phyloP scores from a whole-genome alignment of 1,140 invertebrate species.

The Pachypeltis micranthus region DNA sequence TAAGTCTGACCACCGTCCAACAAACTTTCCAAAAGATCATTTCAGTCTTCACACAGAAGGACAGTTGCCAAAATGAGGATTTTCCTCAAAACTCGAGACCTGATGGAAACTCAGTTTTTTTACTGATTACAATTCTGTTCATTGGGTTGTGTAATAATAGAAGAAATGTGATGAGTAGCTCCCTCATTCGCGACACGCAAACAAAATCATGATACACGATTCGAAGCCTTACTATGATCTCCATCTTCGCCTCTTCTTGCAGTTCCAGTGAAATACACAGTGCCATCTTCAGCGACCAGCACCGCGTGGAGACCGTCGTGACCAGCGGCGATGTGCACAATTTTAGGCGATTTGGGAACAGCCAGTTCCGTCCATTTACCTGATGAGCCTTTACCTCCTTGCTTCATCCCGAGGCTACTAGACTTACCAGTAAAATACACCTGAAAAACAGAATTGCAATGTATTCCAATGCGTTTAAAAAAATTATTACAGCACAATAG shows the following conservation, averaged over 20 bases:
- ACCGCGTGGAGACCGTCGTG: slow-evolving; percentile 88
- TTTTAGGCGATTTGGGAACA: slow-evolving; percentile 61
- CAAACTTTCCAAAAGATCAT: no score
- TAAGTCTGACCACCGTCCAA: no score
- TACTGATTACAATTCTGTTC: no score
- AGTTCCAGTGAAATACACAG: slow-evolving; percentile 75
- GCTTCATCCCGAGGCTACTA: slow-evolving; percentile 59
- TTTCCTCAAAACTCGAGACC: no score
- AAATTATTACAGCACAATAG: not conserved
- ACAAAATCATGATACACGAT: no score
- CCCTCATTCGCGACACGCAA: no score
- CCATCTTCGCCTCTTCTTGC: slow-evolving; percentile 90
- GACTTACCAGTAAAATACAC: slow-evolving; percentile 69
- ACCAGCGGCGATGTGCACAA: slow-evolving; percentile 70
- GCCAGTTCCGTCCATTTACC: slow-evolving; percentile 62
- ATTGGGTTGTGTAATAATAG: no score
- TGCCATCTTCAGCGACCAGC: slow-evolving; percentile 78
- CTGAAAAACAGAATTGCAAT: slow-evolving; percentile 33
- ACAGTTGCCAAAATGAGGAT: no score
- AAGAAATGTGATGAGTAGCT: no score
- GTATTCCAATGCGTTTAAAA: not conserved
- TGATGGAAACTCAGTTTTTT: no score
- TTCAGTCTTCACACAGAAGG: no score
- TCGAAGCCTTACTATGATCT: slow-evolving; percentile 52
- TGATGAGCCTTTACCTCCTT: slow-evolving; percentile 38